Evolutionary conservation across 2,113 vertebrate genomes (phyloP), one percentile per base, ranked within the genome.

Genomic region (Cyanoramphus novaezelandiae): DNA sequence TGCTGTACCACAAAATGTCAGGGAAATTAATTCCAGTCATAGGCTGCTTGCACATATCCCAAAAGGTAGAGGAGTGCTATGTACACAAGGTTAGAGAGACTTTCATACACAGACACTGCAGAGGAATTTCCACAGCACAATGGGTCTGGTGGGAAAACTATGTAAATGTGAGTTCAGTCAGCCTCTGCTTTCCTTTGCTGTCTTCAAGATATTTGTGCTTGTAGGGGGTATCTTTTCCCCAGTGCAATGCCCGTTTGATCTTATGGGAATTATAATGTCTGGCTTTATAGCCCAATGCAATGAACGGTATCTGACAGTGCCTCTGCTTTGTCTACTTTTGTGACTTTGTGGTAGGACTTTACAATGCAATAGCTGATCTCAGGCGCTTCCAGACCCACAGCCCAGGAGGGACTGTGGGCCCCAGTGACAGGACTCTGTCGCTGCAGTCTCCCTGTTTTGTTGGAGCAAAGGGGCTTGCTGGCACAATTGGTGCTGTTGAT

Each of bases 41-140:
- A 90, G 93, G 57, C n/a, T 63, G 15, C 68, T 24, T 44, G 62
- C 15, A 46, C 70, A 29, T 70, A 82, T 44, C 76, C 53, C 85
- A 53, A 63, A 95, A 97, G 77, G 87, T 43, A 95, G 60, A 93
- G 81, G 59, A 63, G 74, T 88, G 93, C 44, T 96, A 37, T 85
- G 88, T 94, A 90, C 83, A 63, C 82, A 86, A 71, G 50, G 85
- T 93, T 90, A 83, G 82, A 96, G 52, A 86, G 75, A 37, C 65
- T 92, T 95, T 88, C 35, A 47, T 53, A 82, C 46, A 31, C 63
- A 93, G 80, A 31, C 27, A 27, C 9, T 68, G 53, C 47, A 44
- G 35, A 44, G 74, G n/a, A 75, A 89, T 84, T 93, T 93, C 82
- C 44, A 82, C 50, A 76, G 33, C 6, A 7, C 24, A 78, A 33